Evolutionary conservation across 2,113 vertebrate genomes (phyloP).

Genomic region (Laticauda laticaudata): DNA sequence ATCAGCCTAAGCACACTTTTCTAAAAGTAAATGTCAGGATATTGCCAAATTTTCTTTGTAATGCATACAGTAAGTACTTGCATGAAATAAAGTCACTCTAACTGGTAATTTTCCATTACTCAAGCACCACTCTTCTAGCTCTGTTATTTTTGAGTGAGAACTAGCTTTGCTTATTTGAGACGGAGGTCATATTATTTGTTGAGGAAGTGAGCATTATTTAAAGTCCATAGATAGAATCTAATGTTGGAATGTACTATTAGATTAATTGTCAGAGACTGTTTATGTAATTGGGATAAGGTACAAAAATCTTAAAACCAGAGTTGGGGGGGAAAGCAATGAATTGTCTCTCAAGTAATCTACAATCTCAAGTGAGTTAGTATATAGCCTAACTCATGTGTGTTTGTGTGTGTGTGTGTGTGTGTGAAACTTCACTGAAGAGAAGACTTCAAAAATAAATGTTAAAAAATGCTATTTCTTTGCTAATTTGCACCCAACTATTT

Average conservation of each 20-base stretch:
- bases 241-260: not conserved
- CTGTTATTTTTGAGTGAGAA: constrained; percentile 9
- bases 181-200: constrained; percentile 22
- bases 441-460: not conserved
- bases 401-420: not conserved
- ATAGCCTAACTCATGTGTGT: not conserved
- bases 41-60: not conserved
- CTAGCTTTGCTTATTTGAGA: constrained; percentile 20
- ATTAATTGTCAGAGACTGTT: not conserved
- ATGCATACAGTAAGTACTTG: not conserved
- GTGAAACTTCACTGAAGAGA: not conserved
- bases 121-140: not conserved
- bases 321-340: not conserved
- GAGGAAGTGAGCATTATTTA: constrained; percentile 20
- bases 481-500: not conserved
- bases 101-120: not conserved
- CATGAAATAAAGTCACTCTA: constrained; percentile 19
- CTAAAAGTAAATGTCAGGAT: constrained; percentile 3
- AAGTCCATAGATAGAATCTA: constrained; percentile 23
- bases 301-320: not conserved
- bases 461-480: not conserved
- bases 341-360: not conserved
- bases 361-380: no score
- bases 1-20: not conserved
- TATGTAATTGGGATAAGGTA: not conserved